Conservation (phyloP, 2,888 invertebrate genomes). For the Lasioglossum lativentre region DNA sequence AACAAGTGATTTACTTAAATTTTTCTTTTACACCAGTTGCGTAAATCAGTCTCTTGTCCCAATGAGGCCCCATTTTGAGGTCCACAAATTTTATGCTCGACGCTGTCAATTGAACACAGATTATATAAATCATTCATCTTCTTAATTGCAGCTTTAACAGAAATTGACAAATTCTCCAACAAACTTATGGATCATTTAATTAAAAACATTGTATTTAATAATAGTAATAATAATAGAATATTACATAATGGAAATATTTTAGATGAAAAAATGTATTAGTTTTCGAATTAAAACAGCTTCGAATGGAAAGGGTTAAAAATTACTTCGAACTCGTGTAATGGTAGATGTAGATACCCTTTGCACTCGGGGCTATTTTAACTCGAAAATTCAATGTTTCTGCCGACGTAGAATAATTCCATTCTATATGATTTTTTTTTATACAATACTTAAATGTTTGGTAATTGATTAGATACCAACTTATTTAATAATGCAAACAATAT, state of each 20-base stretch:
- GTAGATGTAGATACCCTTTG: no score
- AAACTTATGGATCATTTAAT: slow-evolving; percentile 37
- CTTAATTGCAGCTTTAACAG: slow-evolving; percentile 34
- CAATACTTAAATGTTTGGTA: no score
- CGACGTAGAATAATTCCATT: no score
- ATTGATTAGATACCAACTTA: no score
- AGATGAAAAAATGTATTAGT: background rate
- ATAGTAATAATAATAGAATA: slow-evolving; percentile 50
- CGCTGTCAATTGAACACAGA: slow-evolving; percentile 42
- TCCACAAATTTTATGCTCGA: slow-evolving; percentile 42
- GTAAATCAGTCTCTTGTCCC: slow-evolving; percentile 60
- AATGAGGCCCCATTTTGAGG: slow-evolving; percentile 59
- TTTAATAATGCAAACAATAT: no score
- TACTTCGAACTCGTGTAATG: no score
- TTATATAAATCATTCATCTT: no score
- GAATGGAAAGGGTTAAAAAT: background rate
- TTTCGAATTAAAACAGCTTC: no score
- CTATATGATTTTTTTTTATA: no score
- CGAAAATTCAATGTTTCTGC: no score
- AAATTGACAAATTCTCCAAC: slow-evolving; percentile 39
- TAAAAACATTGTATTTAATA: slow-evolving; percentile 36
- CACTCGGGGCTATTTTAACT: no score
- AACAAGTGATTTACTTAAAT: slow-evolving; percentile 49
- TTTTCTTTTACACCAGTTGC: slow-evolving; percentile 44
- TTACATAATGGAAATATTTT: background rate